A percentile compares a stretch with the other conserved stretches of the same genome.
Conservation (phyloP, 2,888 invertebrate genomes). For the Amiota communis region DNA sequence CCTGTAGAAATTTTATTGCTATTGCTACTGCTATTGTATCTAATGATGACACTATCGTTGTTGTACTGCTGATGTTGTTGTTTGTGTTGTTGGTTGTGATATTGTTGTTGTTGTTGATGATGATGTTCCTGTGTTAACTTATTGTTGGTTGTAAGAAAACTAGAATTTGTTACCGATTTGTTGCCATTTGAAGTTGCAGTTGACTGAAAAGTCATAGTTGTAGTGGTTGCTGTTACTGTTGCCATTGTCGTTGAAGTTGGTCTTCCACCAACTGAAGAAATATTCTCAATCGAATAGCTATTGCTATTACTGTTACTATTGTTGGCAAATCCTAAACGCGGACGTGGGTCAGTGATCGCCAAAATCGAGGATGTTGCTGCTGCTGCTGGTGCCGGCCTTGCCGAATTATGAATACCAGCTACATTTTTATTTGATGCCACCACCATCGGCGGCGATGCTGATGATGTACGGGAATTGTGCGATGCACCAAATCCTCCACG, state of each 20-base stretch:
- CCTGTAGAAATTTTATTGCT: not conserved
- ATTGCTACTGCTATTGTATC: not conserved
- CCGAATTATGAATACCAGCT: not conserved
- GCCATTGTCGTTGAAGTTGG: too few species aligned
- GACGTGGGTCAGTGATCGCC: conserved; percentile 32
- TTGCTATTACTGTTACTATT: too few species aligned
- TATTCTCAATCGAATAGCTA: too few species aligned
- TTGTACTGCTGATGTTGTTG: conserved; percentile 12
- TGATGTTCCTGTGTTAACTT: conserved; percentile 36
- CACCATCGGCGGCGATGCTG: not conserved
- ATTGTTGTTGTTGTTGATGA: conserved; percentile 41
- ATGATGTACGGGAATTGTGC: not conserved
- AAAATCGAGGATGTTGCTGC: conserved; percentile 35
- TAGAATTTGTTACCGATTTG: conserved; percentile 43
- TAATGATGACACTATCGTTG: conserved; percentile 5
- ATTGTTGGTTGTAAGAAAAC: too few species aligned
- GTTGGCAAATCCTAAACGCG: too few species aligned
- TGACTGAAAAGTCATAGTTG: too few species aligned
- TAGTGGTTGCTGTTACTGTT: not conserved
- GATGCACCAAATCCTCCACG: not conserved
- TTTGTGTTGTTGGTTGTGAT: conserved; percentile 31
- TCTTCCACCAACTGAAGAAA: too few species aligned
- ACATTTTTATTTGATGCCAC: not conserved
- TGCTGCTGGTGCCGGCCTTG: conserved; percentile 31
- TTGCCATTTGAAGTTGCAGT: not conserved